phyloP scores from a whole-genome alignment of 2,888 invertebrate species.

The Zelleria hepariella region DNA sequence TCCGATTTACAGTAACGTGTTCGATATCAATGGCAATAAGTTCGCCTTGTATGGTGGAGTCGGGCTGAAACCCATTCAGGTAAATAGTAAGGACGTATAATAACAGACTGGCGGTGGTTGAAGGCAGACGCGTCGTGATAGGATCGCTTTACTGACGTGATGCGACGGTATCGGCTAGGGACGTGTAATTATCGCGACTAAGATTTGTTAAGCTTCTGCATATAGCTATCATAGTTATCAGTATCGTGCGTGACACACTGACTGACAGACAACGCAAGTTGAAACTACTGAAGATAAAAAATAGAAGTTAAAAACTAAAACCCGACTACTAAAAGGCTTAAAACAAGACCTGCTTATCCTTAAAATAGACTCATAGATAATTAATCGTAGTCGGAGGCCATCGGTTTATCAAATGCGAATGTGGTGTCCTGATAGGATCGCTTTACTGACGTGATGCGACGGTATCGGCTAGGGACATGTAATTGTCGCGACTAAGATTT shows the following conservation, averaged over 20 bases:
- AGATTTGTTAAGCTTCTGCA: constrained; percentile 2
- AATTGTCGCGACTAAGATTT: constrained; percentile 9
- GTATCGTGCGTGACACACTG: too few relatives aligned
- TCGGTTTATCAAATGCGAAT: too few relatives aligned
- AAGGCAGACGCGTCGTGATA: constrained; percentile 22
- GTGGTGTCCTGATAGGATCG: constrained; percentile 23
- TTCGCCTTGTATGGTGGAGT: constrained; percentile 32
- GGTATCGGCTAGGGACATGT: constrained; percentile 4
- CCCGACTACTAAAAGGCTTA: too few relatives aligned
- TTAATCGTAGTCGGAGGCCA: too few relatives aligned
- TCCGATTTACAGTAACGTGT: constrained; percentile 49
- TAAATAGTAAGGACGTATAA: constrained; percentile 19
- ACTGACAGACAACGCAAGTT: too few relatives aligned
- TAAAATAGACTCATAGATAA: too few relatives aligned
- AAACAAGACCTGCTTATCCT: too few relatives aligned
- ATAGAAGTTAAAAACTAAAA: too few relatives aligned
- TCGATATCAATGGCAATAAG: constrained; percentile 42
- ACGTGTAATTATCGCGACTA: constrained; percentile 9
- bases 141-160: constrained; percentile 14
- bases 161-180: constrained; percentile 1
- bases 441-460: constrained; percentile 2
- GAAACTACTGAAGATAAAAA: too few relatives aligned
- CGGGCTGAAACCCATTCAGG: constrained; percentile 10
- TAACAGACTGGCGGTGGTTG: constrained; percentile 25
- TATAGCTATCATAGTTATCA: constrained; percentile 1